Conservation (phyloP, 2,113 vertebrate species). For the Notarius quadriscutis region DNA sequence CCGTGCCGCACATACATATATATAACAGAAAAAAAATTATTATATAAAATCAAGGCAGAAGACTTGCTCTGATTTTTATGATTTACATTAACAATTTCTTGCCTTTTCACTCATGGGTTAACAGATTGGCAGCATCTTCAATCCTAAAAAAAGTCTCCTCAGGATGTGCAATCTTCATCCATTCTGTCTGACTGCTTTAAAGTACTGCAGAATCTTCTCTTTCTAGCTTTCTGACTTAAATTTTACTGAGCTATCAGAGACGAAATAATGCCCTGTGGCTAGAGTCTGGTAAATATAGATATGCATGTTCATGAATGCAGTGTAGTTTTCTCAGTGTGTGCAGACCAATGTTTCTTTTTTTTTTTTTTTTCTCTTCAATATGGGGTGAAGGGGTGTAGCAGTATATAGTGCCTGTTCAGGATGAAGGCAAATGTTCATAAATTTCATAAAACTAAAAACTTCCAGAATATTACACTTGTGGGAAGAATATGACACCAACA, state of each 20-base stretch:
- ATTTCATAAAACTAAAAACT: slow-evolving; percentile 16
- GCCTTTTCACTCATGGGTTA: slow-evolving; percentile 19
- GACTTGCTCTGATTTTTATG: slow-evolving; percentile 23
- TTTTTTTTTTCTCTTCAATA: background rate
- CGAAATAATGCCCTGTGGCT: background rate
- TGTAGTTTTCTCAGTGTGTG: slow-evolving; percentile 1
- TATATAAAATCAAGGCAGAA: background rate
- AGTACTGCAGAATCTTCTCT: background rate
- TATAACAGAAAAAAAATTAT: slow-evolving; percentile 12
- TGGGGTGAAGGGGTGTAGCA: background rate
- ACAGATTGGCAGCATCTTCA: background rate
- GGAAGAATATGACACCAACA: background rate
- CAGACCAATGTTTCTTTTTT: background rate
- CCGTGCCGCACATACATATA: no score
- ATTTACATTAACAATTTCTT: slow-evolving; percentile 35
- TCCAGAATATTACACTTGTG: slow-evolving; percentile 3
- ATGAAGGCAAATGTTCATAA: slow-evolving; percentile 20
- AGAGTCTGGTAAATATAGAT: slow-evolving; percentile 23
- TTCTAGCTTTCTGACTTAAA: background rate
- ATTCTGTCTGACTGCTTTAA: slow-evolving; percentile 14
- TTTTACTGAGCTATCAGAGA: slow-evolving; percentile 15
- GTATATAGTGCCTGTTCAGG: background rate
- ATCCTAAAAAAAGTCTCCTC: slow-evolving; percentile 11
- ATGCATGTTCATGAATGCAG: slow-evolving; percentile 5
- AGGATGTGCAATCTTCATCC: slow-evolving; percentile 18